Conservation (phyloP, 2,797 vertebrate species). For the Lemur catta region DNA sequence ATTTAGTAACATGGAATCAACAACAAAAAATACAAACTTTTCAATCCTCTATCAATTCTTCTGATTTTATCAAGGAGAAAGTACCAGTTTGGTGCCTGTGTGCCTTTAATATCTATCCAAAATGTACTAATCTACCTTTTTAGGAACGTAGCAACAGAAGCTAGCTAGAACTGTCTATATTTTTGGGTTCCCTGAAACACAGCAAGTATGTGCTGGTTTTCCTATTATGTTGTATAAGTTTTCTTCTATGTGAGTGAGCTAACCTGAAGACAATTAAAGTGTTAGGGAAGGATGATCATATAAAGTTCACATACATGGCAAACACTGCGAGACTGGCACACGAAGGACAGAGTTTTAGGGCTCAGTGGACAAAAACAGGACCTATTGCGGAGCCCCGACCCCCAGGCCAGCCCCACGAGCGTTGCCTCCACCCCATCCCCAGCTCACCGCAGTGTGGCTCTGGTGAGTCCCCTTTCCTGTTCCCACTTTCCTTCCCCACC, state of each 20-base stretch:
- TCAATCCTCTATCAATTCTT: neutral
- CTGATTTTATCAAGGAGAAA: neutral
- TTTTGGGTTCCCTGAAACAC: neutral
- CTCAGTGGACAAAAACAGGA: neutral
- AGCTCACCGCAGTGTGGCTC: neutral
- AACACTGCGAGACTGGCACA: neutral
- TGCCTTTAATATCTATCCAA: neutral
- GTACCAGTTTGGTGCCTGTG: neutral
- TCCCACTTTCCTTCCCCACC: neutral
- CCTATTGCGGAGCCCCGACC: neutral
- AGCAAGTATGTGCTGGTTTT: neutral
- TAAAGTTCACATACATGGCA: neutral
- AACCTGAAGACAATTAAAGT: neutral
- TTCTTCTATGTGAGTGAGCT: neutral
- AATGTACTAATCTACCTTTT: neutral
- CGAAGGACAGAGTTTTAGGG: neutral
- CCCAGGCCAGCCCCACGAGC: accelerated
- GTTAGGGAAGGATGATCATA: neutral
- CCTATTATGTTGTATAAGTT: neutral
- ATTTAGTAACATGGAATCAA: neutral
- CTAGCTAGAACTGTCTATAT: neutral
- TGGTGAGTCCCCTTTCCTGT: neutral
- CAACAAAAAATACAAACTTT: neutral
- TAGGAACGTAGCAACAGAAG: neutral
- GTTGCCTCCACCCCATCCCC: neutral